A percentile compares a stretch with the other conserved stretches of the same genome.
Conservation (phyloP, 64 coral and sea anemone genomes). For the Dendrophyllia cribrosa region DNA sequence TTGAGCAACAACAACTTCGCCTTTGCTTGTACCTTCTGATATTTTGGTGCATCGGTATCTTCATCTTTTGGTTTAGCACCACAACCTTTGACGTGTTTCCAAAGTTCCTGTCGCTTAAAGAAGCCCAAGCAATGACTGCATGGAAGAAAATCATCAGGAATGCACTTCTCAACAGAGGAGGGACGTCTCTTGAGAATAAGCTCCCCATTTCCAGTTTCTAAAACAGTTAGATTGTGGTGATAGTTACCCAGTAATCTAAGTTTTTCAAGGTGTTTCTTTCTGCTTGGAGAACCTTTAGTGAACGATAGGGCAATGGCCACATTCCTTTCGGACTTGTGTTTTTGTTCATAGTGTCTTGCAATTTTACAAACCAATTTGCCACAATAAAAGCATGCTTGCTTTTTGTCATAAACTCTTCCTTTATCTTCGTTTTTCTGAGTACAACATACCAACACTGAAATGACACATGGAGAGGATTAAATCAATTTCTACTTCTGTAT, state of each 20-base stretch:
- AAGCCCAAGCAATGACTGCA: conserved; percentile 59
- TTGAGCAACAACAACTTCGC: conserved; percentile 10
- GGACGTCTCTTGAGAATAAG: conserved; percentile 57
- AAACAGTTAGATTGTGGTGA: conserved; percentile 55
- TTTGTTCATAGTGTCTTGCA: conserved; percentile 39
- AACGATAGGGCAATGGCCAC: conserved; percentile 40
- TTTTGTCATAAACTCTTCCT: not conserved
- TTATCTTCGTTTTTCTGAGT: conserved; percentile 2
- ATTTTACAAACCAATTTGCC: conserved; percentile 18
- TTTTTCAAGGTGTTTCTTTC: conserved; percentile 36
- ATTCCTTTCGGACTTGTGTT: conserved; percentile 38
- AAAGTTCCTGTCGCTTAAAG: conserved; percentile 18
- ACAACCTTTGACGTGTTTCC: conserved; percentile 49
- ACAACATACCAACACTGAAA: conserved; percentile 2
- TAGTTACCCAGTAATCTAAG: conserved; percentile 50
- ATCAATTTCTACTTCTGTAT: not conserved
- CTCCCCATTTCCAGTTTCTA: conserved; percentile 42
- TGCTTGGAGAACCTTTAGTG: not conserved
- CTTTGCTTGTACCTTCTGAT: conserved; percentile 3
- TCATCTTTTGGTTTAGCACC: not conserved
- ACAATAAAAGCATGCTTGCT: conserved; percentile 46
- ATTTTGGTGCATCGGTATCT: not conserved
- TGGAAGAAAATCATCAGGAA: conserved; percentile 45
- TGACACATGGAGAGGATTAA: not conserved
- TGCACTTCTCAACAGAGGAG: not conserved